A percentile compares a stretch with the other conserved stretches of the same genome.
These are phyloP conservation scores for Drosophila tani DNA, from an alignment of 1,140 invertebrate species.

Conservation along the genomic window DNA sequence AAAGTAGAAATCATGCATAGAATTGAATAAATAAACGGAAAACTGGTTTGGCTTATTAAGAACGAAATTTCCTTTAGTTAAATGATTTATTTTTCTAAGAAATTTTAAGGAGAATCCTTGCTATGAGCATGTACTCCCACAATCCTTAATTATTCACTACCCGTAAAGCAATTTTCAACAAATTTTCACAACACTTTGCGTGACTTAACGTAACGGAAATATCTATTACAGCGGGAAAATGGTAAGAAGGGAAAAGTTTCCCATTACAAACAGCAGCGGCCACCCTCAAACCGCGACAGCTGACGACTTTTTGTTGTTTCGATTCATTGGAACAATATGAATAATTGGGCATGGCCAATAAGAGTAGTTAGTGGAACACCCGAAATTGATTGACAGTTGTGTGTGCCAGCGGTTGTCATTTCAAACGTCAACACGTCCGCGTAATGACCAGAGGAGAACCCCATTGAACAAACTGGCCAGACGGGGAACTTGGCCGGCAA, in stretches of 20 bases:
- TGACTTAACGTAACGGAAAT: conserved; percentile 48
- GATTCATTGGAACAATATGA: conserved; percentile 77
- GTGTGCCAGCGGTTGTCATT: conserved; percentile 60
- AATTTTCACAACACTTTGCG: conserved; percentile 51
- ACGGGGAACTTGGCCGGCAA: conserved; percentile 45
- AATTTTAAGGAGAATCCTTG: neutral
- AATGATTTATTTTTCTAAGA: neutral
- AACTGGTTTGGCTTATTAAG: neutral
- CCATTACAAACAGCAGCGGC: conserved; percentile 51
- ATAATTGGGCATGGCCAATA: conserved; percentile 74
- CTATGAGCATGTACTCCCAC: neutral
- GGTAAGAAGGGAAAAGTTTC: conserved; percentile 22
- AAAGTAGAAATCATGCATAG: conserved; percentile 31
- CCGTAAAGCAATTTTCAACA: conserved; percentile 39
- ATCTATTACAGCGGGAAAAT: conserved; percentile 11
- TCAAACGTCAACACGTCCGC: conserved; percentile 77
- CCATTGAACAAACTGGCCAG: conserved; percentile 9
- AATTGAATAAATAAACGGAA: conserved; percentile 18
- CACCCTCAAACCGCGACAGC: conserved; percentile 52
- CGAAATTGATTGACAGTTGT: conserved; percentile 74
- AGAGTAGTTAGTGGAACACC: conserved; percentile 64
- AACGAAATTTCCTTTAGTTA: neutral
- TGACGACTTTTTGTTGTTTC: conserved; percentile 57
- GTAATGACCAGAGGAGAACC: conserved; percentile 57
- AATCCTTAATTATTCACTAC: conserved; percentile 34